phyloP scores from a whole-genome alignment of 2,797 vertebrate genomes.

The Gymnoscopelus braueri region DNA sequence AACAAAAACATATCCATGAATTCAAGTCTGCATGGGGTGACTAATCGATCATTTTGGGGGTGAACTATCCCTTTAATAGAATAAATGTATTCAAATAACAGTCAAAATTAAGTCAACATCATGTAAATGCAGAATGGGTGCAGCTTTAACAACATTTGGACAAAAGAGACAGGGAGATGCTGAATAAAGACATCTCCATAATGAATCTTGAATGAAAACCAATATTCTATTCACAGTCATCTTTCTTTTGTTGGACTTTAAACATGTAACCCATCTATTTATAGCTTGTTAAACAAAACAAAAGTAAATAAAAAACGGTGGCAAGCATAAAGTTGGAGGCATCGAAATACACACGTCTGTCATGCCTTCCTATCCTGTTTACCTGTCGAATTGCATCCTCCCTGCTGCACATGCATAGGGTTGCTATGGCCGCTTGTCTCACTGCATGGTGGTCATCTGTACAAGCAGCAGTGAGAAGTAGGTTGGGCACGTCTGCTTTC shows the following conservation, averaged over 20 bases:
- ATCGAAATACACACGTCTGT: neutral
- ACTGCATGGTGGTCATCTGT: constrained; percentile 83
- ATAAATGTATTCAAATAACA: neutral
- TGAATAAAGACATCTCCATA: neutral
- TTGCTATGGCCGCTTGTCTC: constrained; percentile 83
- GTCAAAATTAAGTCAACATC: neutral
- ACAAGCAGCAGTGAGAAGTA: constrained; percentile 84
- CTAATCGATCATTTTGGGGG: no score
- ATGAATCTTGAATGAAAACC: neutral
- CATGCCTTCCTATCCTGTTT: constrained; percentile 31
- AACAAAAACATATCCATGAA: no score
- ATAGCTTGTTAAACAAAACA: no score
- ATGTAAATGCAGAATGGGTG: no score
- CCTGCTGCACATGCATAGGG: constrained; percentile 81
- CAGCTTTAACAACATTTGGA: no score
- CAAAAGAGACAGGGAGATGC: no score
- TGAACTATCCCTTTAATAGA: no score
- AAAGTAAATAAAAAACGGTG: no score
- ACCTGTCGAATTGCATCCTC: constrained; percentile 84
- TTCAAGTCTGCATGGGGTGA: no score
- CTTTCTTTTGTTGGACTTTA: no score
- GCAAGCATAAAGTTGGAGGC: neutral
- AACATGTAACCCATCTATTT: no score
- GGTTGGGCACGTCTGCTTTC: constrained; percentile 68
- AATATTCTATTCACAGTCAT: no score